These are phyloP conservation scores for Ridgeia piscesae DNA, from an alignment of 1,140 invertebrate species.

Conservation along the genomic window DNA sequence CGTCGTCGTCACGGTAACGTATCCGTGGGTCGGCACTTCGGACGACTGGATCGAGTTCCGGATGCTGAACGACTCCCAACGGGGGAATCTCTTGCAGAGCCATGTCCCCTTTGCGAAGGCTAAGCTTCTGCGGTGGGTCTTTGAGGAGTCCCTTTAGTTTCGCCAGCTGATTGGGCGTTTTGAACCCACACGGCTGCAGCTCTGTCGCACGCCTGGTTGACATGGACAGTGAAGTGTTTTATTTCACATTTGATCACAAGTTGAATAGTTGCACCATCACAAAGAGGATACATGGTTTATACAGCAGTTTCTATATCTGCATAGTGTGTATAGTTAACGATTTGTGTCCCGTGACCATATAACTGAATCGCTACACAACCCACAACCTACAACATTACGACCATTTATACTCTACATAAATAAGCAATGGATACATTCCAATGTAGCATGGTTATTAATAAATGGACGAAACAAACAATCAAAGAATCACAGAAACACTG, in stretches of 20 bases:
- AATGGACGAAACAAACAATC: no score
- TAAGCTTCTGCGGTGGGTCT: conserved; percentile 44
- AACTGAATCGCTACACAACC: background rate
- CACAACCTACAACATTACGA: background rate
- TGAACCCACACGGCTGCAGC: conserved; percentile 40
- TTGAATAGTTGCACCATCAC: no score
- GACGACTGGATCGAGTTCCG: conserved; percentile 45
- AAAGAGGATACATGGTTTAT: no score
- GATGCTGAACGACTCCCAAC: conserved; percentile 48
- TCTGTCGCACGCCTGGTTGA: conserved; percentile 42
- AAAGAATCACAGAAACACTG: no score
- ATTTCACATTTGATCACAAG: no score
- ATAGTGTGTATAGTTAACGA: background rate
- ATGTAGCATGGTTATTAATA: background rate
- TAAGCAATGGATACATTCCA: background rate
- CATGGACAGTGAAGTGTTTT: background rate
- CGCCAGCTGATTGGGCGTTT: conserved; percentile 52
- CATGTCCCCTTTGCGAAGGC: conserved; percentile 34
- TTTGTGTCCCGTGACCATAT: background rate
- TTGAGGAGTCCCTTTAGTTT: conserved; percentile 51
- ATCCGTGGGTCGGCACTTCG: conserved; percentile 35
- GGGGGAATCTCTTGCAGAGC: conserved; percentile 45
- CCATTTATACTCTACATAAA: background rate
- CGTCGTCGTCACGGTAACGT: conserved; percentile 36
- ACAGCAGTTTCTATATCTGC: no score